Base-by-base conservation (phyloP, 1,140 invertebrate species). In the Platyscapa corneri region DNA sequence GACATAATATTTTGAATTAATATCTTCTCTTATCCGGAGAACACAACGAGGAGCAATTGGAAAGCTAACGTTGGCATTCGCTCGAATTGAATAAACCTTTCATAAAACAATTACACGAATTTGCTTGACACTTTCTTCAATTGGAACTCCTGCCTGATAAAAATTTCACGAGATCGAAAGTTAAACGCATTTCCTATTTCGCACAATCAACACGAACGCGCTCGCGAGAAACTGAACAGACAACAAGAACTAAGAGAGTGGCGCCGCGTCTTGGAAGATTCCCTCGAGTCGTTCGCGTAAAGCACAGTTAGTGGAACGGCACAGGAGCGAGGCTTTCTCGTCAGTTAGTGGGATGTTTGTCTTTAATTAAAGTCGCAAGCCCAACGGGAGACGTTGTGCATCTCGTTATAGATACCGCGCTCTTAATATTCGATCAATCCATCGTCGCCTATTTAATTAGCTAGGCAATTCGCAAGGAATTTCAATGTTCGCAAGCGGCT, bases 391-490 rank as follows among this genome's bases (percentile, higher is more conserved):
- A 60, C 27, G 86, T 82, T 87, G 88, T 77, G 56, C 78, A 67
- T 79, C 77, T 53, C 39, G 64, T 74, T 74, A 67, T 74, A 64
- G 79, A 86, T 83, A 88, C 88, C 88, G 89, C 90, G 90, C 91
- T 90, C 90, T 92, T 92, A 92, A 93, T 92, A 91, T 91, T 92
- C 91, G 92, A 93, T 93, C 92, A 92, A 91, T 88, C 87, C 67
- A 37, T 70, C 78, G 34, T 30, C 85, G 80, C 87, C 88, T 88
- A 90, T 92, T 91, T 91, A 92, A 92, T 92, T 91, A 91, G 85
- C 67, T 39, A 84, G 83, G 42, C 72, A 76, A 75, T 76, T 64
- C 53, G 10, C 72, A 30, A 65, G 82, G 72, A 76, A 76, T 76
- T 60, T 76, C 82, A 64, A 83, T 83, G 82, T 16, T 75, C 82